phyloP scores from a whole-genome alignment of 2,797 vertebrate genomes.

The Pipistrellus kuhlii region DNA sequence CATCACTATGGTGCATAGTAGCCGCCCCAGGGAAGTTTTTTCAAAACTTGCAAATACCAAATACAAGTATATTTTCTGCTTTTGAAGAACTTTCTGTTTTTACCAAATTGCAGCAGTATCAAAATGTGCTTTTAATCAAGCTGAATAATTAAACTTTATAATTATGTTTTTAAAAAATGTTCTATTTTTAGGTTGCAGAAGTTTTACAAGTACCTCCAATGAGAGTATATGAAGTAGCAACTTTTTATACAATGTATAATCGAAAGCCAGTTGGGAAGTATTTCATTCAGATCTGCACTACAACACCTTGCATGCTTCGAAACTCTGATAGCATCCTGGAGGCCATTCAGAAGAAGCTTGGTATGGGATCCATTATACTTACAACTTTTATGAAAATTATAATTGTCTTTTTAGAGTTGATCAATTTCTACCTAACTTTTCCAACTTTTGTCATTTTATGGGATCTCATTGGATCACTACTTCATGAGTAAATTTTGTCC shows the following conservation, averaged over 20 bases:
- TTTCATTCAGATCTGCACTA: constrained; percentile 98
- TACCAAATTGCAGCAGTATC: constrained; percentile 30
- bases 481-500: constrained; percentile 35
- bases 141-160: constrained; percentile 26
- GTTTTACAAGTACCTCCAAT: constrained; percentile 94
- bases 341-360: constrained; percentile 96
- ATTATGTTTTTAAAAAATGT: constrained; percentile 49
- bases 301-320: constrained; percentile 98
- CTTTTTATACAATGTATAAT: constrained; percentile 99
- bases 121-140: constrained; percentile 55
- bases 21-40: not conserved
- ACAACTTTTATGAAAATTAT: constrained; percentile 20
- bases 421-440: constrained; percentile 41
- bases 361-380: constrained; percentile 86
- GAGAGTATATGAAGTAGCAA: constrained; percentile 99
- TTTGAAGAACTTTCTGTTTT: constrained; percentile 52
- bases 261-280: constrained; percentile 97
- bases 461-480: not conserved
- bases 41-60: not conserved
- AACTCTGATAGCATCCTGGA: constrained; percentile 97
- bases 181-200: constrained; percentile 93
- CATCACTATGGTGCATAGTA: not conserved
- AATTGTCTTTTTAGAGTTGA: constrained; percentile 50
- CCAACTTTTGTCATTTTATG: not conserved
- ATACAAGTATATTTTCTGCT: constrained; percentile 21